These are phyloP conservation scores for Venustaconcha ellipsiformis DNA, from an alignment of 1,140 invertebrate genomes.

Conservation along the genomic window DNA sequence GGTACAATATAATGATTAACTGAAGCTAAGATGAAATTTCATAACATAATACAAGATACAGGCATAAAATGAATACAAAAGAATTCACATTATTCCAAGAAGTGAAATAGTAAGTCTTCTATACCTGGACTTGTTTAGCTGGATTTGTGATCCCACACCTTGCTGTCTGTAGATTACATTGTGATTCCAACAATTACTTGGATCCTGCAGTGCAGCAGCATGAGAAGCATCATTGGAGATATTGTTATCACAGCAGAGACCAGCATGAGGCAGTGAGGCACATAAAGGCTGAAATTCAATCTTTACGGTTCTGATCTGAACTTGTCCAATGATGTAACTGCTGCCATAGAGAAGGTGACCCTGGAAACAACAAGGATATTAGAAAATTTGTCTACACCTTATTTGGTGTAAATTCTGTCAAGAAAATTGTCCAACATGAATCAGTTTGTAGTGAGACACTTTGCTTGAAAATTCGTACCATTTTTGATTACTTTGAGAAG, in stretches of 20 bases:
- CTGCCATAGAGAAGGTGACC: conserved; percentile 20
- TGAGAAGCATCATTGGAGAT: neutral
- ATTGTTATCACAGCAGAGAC: conserved; percentile 36
- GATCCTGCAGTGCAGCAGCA: neutral
- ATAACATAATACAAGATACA: neutral
- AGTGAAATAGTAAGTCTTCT: neutral
- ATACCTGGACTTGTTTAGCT: conserved; percentile 52
- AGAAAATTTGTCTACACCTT: neutral
- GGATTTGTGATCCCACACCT: conserved; percentile 47
- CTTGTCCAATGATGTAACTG: conserved; percentile 53
- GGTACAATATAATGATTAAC: neutral
- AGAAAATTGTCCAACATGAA: too few relatives aligned
- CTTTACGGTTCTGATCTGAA: conserved; percentile 49
- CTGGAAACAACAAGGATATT: conserved; percentile 1
- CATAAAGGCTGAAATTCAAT: conserved; percentile 34
- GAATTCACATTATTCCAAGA: too few relatives aligned
- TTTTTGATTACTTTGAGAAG: too few relatives aligned
- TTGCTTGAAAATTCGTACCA: too few relatives aligned
- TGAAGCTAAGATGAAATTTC: neutral
- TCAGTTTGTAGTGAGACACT: too few relatives aligned
- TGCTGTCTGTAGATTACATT: conserved; percentile 42
- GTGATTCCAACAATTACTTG: conserved; percentile 6
- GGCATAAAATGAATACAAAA: too few relatives aligned
- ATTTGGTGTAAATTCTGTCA: too few relatives aligned
- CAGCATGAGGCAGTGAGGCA: conserved; percentile 12